Evolutionary conservation across 2,113 vertebrate species (phyloP).

Genomic region (Tachuris rubrigastra): DNA sequence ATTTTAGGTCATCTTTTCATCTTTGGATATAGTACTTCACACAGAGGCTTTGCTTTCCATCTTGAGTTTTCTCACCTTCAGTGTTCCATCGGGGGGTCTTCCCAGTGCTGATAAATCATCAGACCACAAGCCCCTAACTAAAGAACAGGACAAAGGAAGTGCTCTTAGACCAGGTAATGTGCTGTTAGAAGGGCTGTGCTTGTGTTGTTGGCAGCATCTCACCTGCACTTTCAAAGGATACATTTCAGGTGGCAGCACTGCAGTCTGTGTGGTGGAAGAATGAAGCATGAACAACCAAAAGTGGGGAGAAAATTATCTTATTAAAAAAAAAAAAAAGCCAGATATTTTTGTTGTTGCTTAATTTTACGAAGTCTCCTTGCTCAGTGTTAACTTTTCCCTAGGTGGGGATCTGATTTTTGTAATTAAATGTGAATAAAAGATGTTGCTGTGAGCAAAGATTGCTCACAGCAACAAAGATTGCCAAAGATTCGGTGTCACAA

Average conservation of each 20-base stretch:
- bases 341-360: not conserved
- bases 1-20: constrained; percentile 86
- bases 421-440: not conserved
- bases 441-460: not conserved
- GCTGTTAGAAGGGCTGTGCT: not conserved
- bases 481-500: not conserved
- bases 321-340: not conserved
- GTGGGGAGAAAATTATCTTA: not conserved
- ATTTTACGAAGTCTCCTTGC: not conserved
- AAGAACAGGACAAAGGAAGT: constrained; percentile 69
- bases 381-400: not conserved
- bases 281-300: not conserved
- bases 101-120: constrained; percentile 63
- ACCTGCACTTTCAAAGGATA: not conserved
- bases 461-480: too few relatives aligned
- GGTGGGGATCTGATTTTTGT: not conserved
- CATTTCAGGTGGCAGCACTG: not conserved
- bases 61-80: constrained; percentile 83
- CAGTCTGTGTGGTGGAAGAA: not conserved
- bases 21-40: constrained; percentile 88
- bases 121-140: constrained; percentile 53
- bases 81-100: constrained; percentile 67
- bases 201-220: not conserved
- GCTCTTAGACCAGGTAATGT: constrained; percentile 64
- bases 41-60: constrained; percentile 91